A percentile compares a stretch with the other conserved stretches of the same genome.
phyloP scores from a whole-genome alignment of 1,140 invertebrate species.

The Drosophila murphyi region DNA sequence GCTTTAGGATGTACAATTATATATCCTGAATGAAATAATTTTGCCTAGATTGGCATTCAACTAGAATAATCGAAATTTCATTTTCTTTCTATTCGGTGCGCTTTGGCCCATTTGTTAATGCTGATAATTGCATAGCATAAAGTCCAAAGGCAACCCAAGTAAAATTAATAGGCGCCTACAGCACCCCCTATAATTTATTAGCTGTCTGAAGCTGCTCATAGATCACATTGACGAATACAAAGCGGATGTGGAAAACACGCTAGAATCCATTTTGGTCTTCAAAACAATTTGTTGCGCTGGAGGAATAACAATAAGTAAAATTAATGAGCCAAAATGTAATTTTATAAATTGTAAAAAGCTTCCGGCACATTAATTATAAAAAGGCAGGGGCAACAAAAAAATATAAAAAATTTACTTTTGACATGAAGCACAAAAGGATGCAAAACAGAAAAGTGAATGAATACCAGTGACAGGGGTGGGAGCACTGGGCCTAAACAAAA shows the following conservation, averaged over 20 bases:
- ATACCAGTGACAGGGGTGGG: constrained; percentile 5
- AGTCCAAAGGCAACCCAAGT: constrained; percentile 14
- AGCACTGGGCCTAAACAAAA: constrained; percentile 1
- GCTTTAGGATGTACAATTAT: too few species aligned
- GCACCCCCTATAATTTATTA: constrained; percentile 58
- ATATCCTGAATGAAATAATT: too few species aligned
- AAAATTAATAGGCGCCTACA: constrained; percentile 62
- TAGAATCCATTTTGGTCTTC: constrained; percentile 61
- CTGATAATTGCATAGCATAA: constrained; percentile 28
- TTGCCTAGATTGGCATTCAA: too few species aligned
- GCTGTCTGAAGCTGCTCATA: constrained; percentile 57
- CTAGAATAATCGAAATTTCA: constrained; percentile 1
- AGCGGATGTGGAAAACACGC: constrained; percentile 55
- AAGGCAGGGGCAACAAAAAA: constrained; percentile 23
- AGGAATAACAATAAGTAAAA: constrained; percentile 74
- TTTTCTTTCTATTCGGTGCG: constrained; percentile 4
- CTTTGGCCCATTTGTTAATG: constrained; percentile 63
- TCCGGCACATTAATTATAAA: constrained; percentile 71
- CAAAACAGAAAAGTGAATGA: constrained; percentile 42
- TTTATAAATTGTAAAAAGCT: constrained; percentile 81
- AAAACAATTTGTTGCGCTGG: constrained; percentile 68
- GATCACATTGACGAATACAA: constrained; percentile 42
- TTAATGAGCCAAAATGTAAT: constrained; percentile 80
- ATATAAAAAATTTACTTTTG: constrained; percentile 34
- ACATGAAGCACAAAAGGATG: constrained; percentile 28